Evolutionary conservation across 2,113 vertebrate species (phyloP).

Genomic region (Castor canadensis): DNA sequence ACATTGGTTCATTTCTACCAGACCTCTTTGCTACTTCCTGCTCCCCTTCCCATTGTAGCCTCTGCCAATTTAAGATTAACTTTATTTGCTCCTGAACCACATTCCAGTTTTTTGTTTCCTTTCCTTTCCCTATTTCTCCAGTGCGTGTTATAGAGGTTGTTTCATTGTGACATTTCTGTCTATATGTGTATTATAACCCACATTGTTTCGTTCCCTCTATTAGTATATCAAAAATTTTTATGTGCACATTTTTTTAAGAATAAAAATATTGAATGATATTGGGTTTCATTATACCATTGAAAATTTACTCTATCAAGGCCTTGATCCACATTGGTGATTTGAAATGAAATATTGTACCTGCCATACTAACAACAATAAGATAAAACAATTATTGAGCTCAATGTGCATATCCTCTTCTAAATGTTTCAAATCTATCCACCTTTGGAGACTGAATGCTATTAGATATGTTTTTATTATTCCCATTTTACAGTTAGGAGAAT

Average conservation of each 20-base stretch:
- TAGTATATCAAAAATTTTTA: slow-evolving; percentile 10
- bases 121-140: too few relatives aligned
- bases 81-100: too few relatives aligned
- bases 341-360: slow-evolving; percentile 2
- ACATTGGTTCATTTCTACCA: too few relatives aligned
- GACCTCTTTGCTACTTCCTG: too few relatives aligned
- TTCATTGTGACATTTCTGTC: too few relatives aligned
- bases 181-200: too few relatives aligned
- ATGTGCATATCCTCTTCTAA: not conserved
- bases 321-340: not conserved
- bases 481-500: slow-evolving; percentile 29
- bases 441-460: not conserved
- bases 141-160: too few relatives aligned
- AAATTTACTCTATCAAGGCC: not conserved
- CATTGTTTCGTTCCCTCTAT: too few relatives aligned
- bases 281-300: not conserved
- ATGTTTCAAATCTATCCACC: not conserved
- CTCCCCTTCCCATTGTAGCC: too few relatives aligned
- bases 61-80: too few relatives aligned
- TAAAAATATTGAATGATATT: not conserved
- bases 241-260: not conserved
- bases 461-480: not conserved
- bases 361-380: not conserved
- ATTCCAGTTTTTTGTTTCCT: too few relatives aligned
- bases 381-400: not conserved